These are phyloP conservation scores for Caenorhabditis sp. DNA, from an alignment of 2,888 invertebrate genomes.

Conservation along the genomic window DNA sequence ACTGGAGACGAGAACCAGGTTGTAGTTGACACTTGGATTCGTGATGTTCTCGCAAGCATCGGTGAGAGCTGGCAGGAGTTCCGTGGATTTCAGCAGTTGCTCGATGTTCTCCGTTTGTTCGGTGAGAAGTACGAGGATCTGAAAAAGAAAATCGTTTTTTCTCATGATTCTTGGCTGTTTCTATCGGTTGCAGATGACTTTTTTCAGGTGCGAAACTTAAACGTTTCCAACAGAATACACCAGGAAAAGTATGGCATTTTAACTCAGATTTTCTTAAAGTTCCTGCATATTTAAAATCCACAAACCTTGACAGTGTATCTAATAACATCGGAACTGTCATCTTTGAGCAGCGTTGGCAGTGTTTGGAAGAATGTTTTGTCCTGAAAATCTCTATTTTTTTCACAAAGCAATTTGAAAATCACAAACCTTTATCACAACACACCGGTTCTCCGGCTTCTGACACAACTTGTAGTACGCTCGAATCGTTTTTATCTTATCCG, in stretches of 20 bases:
- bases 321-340: constrained; percentile 63
- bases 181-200: too few relatives aligned
- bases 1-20: constrained; percentile 66
- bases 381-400: constrained; percentile 30
- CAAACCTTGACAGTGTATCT: constrained; percentile 67
- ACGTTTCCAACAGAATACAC: too few relatives aligned
- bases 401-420: background rate
- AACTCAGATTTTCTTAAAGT: too few relatives aligned
- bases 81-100: constrained; percentile 50
- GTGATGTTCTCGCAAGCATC: constrained; percentile 64
- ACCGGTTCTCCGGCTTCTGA: constrained; percentile 64
- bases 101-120: constrained; percentile 66
- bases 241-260: background rate
- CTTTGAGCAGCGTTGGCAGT: constrained; percentile 55
- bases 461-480: constrained; percentile 70
- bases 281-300: too few relatives aligned
- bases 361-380: constrained; percentile 66
- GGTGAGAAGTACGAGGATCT: constrained; percentile 69
- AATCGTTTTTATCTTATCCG: constrained; percentile 58
- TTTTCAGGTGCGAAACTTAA: too few relatives aligned
- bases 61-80: constrained; percentile 43
- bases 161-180: background rate
- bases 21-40: constrained; percentile 67
- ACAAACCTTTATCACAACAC: constrained; percentile 62
- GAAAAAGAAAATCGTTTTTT: background rate